Percentiles rank a stretch among this genome's conserved stretches.
phyloP scores from a whole-genome alignment of 2,888 invertebrate genomes.

The Macrophya alboannulata region DNA sequence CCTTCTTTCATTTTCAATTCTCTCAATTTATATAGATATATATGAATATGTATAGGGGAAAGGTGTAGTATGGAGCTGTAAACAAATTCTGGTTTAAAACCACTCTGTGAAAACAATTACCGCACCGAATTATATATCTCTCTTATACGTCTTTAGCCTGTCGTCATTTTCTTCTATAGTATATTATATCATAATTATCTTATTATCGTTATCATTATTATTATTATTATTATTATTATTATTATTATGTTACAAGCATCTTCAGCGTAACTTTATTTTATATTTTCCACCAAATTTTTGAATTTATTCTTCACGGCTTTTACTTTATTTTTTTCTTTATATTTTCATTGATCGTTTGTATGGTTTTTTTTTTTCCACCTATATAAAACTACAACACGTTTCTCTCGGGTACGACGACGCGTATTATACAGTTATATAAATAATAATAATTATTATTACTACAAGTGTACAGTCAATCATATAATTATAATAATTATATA shows the following conservation, averaged over 20 bases:
- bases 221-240: not conserved
- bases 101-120: not conserved
- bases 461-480: not conserved
- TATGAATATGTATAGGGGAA: too few species aligned
- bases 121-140: not conserved
- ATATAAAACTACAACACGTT: slow-evolving; percentile 5
- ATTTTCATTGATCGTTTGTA: slow-evolving; percentile 15
- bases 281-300: not conserved
- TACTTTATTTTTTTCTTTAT: not conserved
- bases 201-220: not conserved
- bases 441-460: not conserved
- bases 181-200: not conserved
- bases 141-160: slow-evolving; percentile 1
- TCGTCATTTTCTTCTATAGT: not conserved
- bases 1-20: too few species aligned
- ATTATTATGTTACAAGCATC: slow-evolving; percentile 9
- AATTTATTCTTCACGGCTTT: not conserved
- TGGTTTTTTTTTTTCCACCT: not conserved
- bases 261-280: slow-evolving; percentile 9
- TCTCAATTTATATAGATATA: too few species aligned
- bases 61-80: not conserved
- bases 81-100: not conserved
- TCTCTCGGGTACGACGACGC: not conserved
- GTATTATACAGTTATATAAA: not conserved
- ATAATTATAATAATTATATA: not conserved